Conservation (phyloP, 2,888 invertebrate species). For the Calliopum simillimum region DNA sequence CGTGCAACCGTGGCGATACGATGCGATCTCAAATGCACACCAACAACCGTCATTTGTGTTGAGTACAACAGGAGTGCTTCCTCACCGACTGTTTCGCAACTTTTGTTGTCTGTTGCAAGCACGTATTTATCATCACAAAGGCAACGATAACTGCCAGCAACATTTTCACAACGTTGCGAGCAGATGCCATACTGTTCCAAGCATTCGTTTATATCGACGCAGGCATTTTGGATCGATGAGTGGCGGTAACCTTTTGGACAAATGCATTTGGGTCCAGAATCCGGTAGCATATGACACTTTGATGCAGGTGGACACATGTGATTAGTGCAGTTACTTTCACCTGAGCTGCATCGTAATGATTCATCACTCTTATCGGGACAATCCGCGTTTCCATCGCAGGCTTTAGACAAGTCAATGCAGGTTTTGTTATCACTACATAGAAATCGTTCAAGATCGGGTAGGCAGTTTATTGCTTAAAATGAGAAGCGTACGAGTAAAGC, state of each 20-base stretch:
- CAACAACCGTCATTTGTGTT: slow-evolving; percentile 75
- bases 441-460: slow-evolving; percentile 68
- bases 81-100: slow-evolving; percentile 71
- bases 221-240: slow-evolving; percentile 51
- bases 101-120: slow-evolving; percentile 69
- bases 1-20: slow-evolving; percentile 65
- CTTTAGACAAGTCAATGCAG: slow-evolving; percentile 69
- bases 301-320: slow-evolving; percentile 62
- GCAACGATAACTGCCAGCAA: slow-evolving; percentile 72
- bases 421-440: slow-evolving; percentile 70
- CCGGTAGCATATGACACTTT: slow-evolving; percentile 67
- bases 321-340: slow-evolving; percentile 52
- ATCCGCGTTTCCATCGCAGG: slow-evolving; percentile 71
- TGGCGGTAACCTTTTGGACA: slow-evolving; percentile 69
- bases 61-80: slow-evolving; percentile 79
- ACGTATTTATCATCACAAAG: slow-evolving; percentile 73
- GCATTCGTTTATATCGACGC: slow-evolving; percentile 75
- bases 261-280: slow-evolving; percentile 70
- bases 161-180: slow-evolving; percentile 77
- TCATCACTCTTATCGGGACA: slow-evolving; percentile 77
- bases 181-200: slow-evolving; percentile 72
- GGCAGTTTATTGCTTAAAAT: slow-evolving; percentile 65
- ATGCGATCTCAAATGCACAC: slow-evolving; percentile 72
- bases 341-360: slow-evolving; percentile 64
- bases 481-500: too few relatives aligned